Evolutionary conservation across 2,888 invertebrate genomes (phyloP).

Genomic region (Tryphoninae sp.): DNA sequence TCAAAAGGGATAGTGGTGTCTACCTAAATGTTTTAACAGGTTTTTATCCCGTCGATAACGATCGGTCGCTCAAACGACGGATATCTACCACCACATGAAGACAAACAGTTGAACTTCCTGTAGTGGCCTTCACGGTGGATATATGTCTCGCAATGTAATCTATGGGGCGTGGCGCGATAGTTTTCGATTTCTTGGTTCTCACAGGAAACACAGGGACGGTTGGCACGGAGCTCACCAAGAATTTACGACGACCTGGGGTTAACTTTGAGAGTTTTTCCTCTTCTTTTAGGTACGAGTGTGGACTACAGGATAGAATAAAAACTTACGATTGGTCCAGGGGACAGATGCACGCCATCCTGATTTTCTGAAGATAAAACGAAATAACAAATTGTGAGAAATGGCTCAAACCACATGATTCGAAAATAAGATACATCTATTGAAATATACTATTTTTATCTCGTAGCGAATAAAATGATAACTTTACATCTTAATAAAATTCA

Average conservation of each 20-base stretch:
- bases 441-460: no score
- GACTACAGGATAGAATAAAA: conserved; percentile 15
- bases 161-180: conserved; percentile 77
- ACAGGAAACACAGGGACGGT: conserved; percentile 31
- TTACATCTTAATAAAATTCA: no score
- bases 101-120: background rate
- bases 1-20: background rate
- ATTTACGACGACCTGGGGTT: conserved; percentile 70
- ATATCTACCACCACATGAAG: background rate
- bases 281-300: conserved; percentile 22
- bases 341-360: conserved; percentile 18
- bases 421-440: no score
- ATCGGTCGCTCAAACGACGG: conserved; percentile 3
- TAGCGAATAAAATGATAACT: no score
- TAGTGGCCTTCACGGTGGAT: conserved; percentile 46
- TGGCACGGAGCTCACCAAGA: conserved; percentile 41
- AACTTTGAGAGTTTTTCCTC: conserved; percentile 69
- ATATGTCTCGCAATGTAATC: conserved; percentile 74
- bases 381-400: conserved; percentile 29
- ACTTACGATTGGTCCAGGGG: conserved; percentile 16
- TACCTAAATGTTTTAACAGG: background rate
- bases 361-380: conserved; percentile 26
- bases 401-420: background rate
- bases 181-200: conserved; percentile 76
- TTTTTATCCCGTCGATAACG: conserved; percentile 29